These are phyloP conservation scores for Bugulina stolonifera DNA, from an alignment of 2,888 invertebrate species.

Conservation along the genomic window DNA sequence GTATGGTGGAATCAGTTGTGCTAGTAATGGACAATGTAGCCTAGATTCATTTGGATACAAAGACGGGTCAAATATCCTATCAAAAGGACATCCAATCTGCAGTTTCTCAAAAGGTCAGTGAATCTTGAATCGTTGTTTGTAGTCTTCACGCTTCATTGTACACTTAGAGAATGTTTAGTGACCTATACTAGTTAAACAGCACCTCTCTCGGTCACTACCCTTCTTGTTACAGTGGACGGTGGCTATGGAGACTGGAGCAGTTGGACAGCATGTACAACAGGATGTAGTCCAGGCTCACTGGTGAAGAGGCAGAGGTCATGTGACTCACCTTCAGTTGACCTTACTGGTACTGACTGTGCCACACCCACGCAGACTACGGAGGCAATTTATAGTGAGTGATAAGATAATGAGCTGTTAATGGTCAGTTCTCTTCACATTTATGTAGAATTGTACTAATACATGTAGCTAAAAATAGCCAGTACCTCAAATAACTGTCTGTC, in stretches of 20 bases:
- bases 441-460: too few species aligned
- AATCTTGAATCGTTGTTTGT: too few species aligned
- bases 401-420: too few species aligned
- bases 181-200: too few species aligned
- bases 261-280: background rate
- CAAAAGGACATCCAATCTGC: background rate
- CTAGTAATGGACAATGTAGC: background rate
- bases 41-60: background rate
- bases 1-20: conserved; percentile 6
- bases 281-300: background rate
- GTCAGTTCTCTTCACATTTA: too few species aligned
- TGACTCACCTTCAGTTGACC: background rate
- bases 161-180: too few species aligned
- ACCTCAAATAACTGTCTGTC: too few species aligned
- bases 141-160: too few species aligned
- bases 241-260: background rate
- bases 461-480: too few species aligned
- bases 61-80: background rate
- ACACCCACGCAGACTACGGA: background rate
- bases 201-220: too few species aligned
- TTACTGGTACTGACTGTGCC: background rate
- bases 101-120: background rate
- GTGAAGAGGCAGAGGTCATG: background rate
- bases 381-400: conserved; percentile 1
- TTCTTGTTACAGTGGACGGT: background rate